Evolutionary conservation across 2,113 vertebrate species (phyloP).

Genomic region (Nicator chloris): DNA sequence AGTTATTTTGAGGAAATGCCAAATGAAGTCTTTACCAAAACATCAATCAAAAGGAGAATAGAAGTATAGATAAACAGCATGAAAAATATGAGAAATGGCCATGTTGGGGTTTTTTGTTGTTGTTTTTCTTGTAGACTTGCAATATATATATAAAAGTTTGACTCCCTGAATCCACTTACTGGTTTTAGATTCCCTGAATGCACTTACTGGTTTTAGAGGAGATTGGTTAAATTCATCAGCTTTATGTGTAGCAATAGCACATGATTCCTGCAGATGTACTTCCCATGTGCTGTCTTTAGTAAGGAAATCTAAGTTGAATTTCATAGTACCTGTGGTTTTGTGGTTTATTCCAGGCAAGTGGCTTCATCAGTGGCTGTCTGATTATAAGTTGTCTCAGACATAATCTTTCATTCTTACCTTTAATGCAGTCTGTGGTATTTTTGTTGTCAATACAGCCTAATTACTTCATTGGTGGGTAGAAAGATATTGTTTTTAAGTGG

Average conservation of each 20-base stretch:
- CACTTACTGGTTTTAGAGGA: slow-evolving; percentile 45
- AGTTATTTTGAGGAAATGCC: not conserved
- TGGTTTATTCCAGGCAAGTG: not conserved
- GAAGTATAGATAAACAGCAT: not conserved
- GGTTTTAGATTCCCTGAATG: slow-evolving; percentile 54
- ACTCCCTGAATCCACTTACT: slow-evolving; percentile 7
- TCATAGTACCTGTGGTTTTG: not conserved
- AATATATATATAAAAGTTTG: slow-evolving; percentile 20
- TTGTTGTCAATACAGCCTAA: not conserved
- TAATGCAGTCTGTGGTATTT: not conserved
- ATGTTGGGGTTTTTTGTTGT: not conserved
- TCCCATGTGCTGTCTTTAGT: slow-evolving; percentile 20
- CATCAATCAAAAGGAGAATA: not conserved
- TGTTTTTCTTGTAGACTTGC: not conserved
- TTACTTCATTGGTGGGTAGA: not conserved
- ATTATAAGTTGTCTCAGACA: not conserved
- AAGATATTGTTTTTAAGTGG: not conserved
- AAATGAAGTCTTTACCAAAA: not conserved
- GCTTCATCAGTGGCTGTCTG: not conserved
- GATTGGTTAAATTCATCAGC: slow-evolving; percentile 45
- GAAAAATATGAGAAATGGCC: not conserved
- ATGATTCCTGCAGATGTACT: not conserved
- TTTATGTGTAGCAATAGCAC: slow-evolving; percentile 1
- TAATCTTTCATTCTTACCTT: not conserved
- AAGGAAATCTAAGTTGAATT: slow-evolving; percentile 1